phyloP scores from a whole-genome alignment of 2,797 vertebrate species.

The Coendou prehensilis region DNA sequence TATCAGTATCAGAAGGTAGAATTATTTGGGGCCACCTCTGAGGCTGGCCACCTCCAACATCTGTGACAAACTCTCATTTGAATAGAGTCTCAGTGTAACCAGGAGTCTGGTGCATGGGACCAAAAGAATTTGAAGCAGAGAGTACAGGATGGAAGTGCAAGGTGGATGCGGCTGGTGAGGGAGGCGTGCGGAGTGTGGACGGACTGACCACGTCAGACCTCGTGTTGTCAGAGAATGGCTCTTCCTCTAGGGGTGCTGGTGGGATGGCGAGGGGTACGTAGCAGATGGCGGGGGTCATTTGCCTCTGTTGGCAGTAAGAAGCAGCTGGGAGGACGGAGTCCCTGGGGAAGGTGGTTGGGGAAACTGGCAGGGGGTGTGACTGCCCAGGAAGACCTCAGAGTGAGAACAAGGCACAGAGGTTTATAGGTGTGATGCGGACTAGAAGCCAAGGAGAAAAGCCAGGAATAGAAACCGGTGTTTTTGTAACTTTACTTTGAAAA shows the following conservation, averaged over 20 bases:
- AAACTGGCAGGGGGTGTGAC: neutral
- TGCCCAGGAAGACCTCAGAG: neutral
- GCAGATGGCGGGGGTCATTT: neutral
- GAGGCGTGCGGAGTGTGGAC: no score
- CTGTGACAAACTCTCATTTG: neutral
- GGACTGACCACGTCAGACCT: neutral
- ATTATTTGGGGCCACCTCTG: neutral
- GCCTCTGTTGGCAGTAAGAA: neutral
- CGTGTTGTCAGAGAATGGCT: neutral
- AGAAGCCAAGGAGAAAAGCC: neutral
- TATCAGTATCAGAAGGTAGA: neutral
- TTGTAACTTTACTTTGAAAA: neutral
- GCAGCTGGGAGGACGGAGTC: neutral
- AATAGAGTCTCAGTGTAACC: neutral
- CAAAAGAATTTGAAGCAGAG: neutral
- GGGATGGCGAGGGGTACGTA: no score
- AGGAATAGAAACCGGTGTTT: neutral
- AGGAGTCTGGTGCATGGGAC: neutral
- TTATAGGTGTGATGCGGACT: neutral
- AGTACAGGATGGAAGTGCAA: neutral
- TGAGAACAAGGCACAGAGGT: neutral
- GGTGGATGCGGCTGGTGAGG: neutral
- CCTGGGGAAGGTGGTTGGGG: neutral
- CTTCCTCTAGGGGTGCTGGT: neutral
- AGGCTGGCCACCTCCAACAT: neutral